Conservation (phyloP, 2,113 vertebrate species). For the Pundamilia nyererei region DNA sequence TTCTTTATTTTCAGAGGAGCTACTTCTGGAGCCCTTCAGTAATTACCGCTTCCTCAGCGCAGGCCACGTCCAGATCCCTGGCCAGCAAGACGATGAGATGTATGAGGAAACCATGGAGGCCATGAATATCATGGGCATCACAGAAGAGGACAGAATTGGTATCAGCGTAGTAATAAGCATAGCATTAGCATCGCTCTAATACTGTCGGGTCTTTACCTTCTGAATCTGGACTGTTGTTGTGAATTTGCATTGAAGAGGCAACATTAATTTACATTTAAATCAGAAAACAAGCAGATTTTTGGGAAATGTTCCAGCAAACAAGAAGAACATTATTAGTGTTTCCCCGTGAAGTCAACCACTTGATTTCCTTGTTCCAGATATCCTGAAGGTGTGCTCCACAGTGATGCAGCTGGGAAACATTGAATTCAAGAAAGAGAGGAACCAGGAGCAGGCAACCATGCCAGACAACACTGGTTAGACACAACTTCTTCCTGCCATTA, state of each 20-base stretch:
- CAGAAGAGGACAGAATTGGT: slow-evolving; percentile 84
- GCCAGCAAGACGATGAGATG: slow-evolving; percentile 88
- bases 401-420: slow-evolving; percentile 95
- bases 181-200: not conserved
- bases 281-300: not conserved
- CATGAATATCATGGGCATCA: slow-evolving; percentile 92
- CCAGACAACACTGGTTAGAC: slow-evolving; percentile 89
- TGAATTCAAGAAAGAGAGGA: slow-evolving; percentile 94
- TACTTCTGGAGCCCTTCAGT: slow-evolving; percentile 84
- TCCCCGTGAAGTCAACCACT: not conserved
- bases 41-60: slow-evolving; percentile 87
- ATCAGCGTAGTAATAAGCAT: not conserved
- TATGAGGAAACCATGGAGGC: slow-evolving; percentile 91
- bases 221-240: not conserved
- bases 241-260: not conserved
- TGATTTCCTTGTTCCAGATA: slow-evolving; percentile 65
- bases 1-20: slow-evolving; percentile 73
- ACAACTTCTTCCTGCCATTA: not conserved
- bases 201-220: not conserved
- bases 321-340: not conserved
- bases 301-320: not conserved
- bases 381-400: slow-evolving; percentile 87
- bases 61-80: slow-evolving; percentile 82
- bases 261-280: not conserved
- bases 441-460: slow-evolving; percentile 96